Evolutionary conservation across 2,113 vertebrate genomes (phyloP), one percentile per base, ranked within the genome.

Genomic region (Xerus inauris): DNA sequence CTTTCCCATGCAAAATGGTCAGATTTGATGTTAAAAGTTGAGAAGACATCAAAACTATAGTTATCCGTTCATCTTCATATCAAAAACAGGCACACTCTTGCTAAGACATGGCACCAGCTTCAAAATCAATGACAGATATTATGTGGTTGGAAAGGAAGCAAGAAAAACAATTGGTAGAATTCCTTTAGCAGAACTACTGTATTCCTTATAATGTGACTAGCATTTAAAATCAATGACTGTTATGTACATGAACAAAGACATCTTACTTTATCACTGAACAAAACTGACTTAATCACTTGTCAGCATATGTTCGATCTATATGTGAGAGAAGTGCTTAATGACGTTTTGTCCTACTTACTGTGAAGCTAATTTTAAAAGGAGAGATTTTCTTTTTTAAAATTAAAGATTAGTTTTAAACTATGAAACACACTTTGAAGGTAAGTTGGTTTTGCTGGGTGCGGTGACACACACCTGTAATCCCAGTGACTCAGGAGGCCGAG

Each of bases 201-300:
- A 84, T 90, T 96, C 73, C 51, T 94, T 91, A 38, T 49, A 72
- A 84, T 51, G 38, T 88, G 4, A 73, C 19, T 93, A 67, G 6
- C 87, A 79, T 80, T 93, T 86, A 86, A 93, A 96, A 90, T 88
- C 32, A 24, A 47, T 82, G 13, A 75, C 72, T 54, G 8, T 62
- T 82, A 73, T 10, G 2, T 59, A 49, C 30, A 24, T 69, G 32
- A 73, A 69, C 8, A 80, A 75, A 38, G 32, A 77, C 8, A 49
- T 87, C 83, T 87, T 22, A 84, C 49, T 75, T 96, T 64, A 82
- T 17, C 47, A 38, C 35, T 80, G 32, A 82, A 62, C 54, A 59
- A 89, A 87, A 35, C 38, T 49, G 87, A 72, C 77, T 73, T 51
- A 80, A 54, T 89, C 28, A 90, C 42, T 51, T 80, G 49, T 88